Evolutionary conservation across 1,140 invertebrate species (phyloP).

Genomic region (Copidosoma floridanum): DNA sequence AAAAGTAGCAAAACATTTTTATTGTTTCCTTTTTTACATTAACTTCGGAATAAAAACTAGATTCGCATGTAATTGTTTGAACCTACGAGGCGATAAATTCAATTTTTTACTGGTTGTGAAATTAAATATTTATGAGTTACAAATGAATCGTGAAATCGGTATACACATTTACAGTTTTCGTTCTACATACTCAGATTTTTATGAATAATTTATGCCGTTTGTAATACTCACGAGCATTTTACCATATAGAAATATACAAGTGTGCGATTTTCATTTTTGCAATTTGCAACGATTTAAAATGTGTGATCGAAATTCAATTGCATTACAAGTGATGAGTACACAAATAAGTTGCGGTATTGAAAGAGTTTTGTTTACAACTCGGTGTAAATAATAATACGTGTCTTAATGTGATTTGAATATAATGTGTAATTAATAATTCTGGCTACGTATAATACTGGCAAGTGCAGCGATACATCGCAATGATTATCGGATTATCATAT

Average conservation of each 20-base stretch:
- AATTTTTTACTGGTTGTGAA: neutral
- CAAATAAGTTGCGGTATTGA: neutral
- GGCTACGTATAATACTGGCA: conserved; percentile 28
- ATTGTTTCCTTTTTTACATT: neutral
- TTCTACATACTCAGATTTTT: too few relatives aligned
- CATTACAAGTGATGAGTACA: neutral
- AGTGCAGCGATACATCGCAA: conserved; percentile 26
- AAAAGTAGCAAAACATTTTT: neutral
- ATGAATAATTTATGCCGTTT: too few relatives aligned
- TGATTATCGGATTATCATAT: conserved; percentile 21
- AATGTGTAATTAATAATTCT: conserved; percentile 1
- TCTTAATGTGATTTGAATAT: neutral
- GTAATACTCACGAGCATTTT: too few relatives aligned
- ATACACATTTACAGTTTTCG: too few relatives aligned
- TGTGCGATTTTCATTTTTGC: too few relatives aligned
- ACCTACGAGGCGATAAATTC: neutral
- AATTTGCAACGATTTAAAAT: neutral
- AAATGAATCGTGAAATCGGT: too few relatives aligned
- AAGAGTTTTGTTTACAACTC: neutral
- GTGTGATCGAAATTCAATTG: neutral
- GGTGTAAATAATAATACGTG: neutral
- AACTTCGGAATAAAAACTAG: too few relatives aligned
- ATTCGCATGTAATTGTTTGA: too few relatives aligned
- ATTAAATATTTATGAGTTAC: neutral
- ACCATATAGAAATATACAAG: too few relatives aligned